Evolutionary conservation across 2,888 invertebrate genomes (phyloP), one percentile per base, ranked within the genome.

Genomic region (Bruchidius siliquastri): DNA sequence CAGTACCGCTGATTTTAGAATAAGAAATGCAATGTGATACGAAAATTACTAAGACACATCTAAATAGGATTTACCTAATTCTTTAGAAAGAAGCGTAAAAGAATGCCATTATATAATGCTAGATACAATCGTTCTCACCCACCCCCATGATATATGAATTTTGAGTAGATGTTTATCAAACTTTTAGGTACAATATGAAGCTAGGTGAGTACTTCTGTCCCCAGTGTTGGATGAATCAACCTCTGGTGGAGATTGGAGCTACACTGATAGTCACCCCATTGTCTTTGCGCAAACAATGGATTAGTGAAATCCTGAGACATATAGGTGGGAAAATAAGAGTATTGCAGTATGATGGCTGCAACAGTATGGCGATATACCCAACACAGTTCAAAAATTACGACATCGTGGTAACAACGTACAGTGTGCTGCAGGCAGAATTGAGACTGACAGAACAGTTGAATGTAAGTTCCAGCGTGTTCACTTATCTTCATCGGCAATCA

Each of bases 221-320:
- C 0, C 89, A 89, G 77, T 94, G 94, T 84, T 92, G 92, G 90
- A 83, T 85, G 70, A 74, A 84, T 66, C 82, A 88, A 86, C 85
- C 87, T 0, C 87, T 88, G 2, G 79, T 91, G 0, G 84, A 88
- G 71, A 90, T 91, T 0, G 86, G 88, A 21, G 90, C 91, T 0
- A 94, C 94, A 0, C 86, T 95, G 70, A 93, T 95, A 77, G 90
- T 95, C 1, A 89, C 93, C 0, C 95, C 95, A 0, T 82, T 83
- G 2, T 86, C 91, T 3, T 91, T 95, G 71, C 88, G 89, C 78
- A 86, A 88, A 76, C 94, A 95, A 83, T 95, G 95, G 95, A 87
- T 88, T 26, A 88, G 90, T 6, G 95, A 95, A 84, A 90, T 94
- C 73, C 83, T 86, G 49, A 90, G 89, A 76, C 93, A 93, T 83